Evolutionary conservation across 2,113 vertebrate genomes (phyloP).

Genomic region (Hyla sarda): DNA sequence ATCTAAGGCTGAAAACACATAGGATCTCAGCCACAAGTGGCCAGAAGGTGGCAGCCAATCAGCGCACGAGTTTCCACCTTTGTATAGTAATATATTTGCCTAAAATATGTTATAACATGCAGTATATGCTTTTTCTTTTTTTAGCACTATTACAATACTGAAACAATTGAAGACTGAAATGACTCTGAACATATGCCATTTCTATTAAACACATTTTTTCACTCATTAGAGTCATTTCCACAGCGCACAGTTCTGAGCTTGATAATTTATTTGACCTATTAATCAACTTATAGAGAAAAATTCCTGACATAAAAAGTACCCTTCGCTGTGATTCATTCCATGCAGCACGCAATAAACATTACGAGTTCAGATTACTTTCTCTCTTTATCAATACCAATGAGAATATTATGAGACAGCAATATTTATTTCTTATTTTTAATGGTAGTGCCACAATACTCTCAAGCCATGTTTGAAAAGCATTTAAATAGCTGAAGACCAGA

Average conservation of each 20-base stretch:
- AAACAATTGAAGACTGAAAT: neutral
- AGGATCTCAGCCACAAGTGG: no score
- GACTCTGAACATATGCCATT: slow-evolving; percentile 1
- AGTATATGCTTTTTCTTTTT: neutral
- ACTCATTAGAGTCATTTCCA: slow-evolving; percentile 18
- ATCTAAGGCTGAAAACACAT: no score
- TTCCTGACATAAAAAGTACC: slow-evolving; percentile 12
- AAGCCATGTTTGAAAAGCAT: neutral
- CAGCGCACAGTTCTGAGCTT: neutral
- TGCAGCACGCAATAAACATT: slow-evolving; percentile 20
- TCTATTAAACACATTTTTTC: neutral
- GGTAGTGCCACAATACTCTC: neutral
- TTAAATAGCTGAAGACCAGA: neutral
- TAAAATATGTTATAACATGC: no score
- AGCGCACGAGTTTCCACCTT: no score
- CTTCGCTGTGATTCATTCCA: slow-evolving; percentile 8
- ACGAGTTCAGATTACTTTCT: slow-evolving; percentile 3
- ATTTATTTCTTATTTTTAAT: slow-evolving; percentile 4
- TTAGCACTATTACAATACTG: neutral
- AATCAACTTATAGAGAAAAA: slow-evolving; percentile 30
- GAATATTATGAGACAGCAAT: slow-evolving; percentile 2
- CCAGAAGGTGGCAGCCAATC: no score
- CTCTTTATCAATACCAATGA: neutral
- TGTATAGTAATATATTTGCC: no score
- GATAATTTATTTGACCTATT: slow-evolving; percentile 37